Conservation (phyloP, 2,113 vertebrate species). For the Alces alces region DNA sequence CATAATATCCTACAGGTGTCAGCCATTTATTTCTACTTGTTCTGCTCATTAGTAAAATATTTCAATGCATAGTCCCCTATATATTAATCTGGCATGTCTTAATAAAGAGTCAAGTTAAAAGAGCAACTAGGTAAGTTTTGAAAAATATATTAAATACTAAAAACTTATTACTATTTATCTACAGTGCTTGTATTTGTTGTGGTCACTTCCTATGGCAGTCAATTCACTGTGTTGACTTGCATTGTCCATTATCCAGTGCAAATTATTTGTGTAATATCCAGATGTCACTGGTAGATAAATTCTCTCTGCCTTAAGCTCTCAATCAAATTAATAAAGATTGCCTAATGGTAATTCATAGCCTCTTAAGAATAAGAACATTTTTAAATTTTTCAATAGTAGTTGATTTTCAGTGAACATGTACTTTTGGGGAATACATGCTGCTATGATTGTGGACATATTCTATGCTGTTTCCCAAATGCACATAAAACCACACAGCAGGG, state of each 20-base stretch:
- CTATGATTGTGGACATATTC: background rate
- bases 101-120: background rate
- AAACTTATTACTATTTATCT: background rate
- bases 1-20: conserved; percentile 65
- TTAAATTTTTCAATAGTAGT: background rate
- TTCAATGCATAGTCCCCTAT: background rate
- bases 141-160: background rate
- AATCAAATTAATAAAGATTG: background rate
- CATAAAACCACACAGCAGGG: background rate
- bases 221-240: background rate
- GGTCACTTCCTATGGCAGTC: background rate
- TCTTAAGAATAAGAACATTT: background rate
- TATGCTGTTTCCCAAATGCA: background rate
- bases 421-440: background rate
- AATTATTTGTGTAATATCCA: background rate
- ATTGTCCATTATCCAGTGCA: background rate
- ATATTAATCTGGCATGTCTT: conserved; percentile 25
- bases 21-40: conserved; percentile 17
- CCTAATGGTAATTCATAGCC: background rate
- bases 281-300: background rate
- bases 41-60: conserved; percentile 62
- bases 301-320: background rate
- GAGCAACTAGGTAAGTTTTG: background rate
- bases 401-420: background rate
- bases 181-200: background rate